Evolutionary conservation across 2,888 invertebrate species (phyloP).

Genomic region (Hydropsyche betteni): DNA sequence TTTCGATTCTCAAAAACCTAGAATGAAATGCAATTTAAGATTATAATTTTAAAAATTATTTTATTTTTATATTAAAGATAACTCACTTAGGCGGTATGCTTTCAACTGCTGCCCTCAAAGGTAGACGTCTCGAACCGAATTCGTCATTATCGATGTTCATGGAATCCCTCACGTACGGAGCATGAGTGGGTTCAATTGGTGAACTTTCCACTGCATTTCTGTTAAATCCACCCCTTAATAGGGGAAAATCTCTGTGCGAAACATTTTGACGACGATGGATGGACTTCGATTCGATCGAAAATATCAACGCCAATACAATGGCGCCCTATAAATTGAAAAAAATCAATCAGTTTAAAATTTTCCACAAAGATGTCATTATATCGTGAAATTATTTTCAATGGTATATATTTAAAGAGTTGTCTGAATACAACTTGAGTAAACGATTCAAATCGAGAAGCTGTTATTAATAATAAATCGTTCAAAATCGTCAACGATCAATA

Average conservation of each 20-base stretch:
- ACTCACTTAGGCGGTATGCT: conserved; percentile 69
- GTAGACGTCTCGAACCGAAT: conserved; percentile 59
- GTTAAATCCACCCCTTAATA: conserved; percentile 44
- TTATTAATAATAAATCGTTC: too few species aligned
- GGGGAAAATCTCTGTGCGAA: conserved; percentile 38
- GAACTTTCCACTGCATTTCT: conserved; percentile 47
- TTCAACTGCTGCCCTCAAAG: conserved; percentile 81
- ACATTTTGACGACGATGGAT: conserved; percentile 33
- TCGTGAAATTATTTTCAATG: too few species aligned
- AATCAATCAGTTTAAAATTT: not conserved
- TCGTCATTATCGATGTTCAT: conserved; percentile 40
- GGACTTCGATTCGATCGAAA: conserved; percentile 33
- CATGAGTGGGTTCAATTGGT: conserved; percentile 37
- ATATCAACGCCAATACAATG: conserved; percentile 31
- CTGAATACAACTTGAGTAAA: too few species aligned
- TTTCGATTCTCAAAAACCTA: conserved; percentile 61
- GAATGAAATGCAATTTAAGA: conserved; percentile 21
- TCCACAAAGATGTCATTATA: not conserved
- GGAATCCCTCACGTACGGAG: conserved; percentile 20
- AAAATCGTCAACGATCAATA: too few species aligned
- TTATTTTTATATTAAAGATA: too few species aligned
- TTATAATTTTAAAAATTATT: too few species aligned
- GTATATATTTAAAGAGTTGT: too few species aligned
- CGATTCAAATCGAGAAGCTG: too few species aligned
- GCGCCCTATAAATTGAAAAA: conserved; percentile 15